Percentiles rank a stretch among this genome's conserved stretches.
Conservation (phyloP, 2,797 vertebrate genomes). For the Sciurus carolinensis region DNA sequence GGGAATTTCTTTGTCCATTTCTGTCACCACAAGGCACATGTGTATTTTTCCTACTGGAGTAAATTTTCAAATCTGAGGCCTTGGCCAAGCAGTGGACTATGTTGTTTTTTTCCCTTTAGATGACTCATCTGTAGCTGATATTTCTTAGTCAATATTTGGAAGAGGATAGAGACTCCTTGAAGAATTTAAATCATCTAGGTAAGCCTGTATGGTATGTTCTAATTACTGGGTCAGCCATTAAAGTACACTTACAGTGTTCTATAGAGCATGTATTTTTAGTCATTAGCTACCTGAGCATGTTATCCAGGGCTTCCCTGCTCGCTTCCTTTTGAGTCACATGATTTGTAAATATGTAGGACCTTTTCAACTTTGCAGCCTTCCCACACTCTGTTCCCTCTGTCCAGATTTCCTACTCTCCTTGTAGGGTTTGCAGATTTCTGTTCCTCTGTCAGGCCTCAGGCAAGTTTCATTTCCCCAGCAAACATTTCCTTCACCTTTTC, state of each 20-base stretch:
- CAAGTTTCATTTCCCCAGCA: not conserved
- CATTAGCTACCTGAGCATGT: not conserved
- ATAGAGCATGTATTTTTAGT: not conserved
- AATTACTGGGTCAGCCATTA: not conserved
- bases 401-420: not conserved
- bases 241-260: not conserved
- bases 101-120: not conserved
- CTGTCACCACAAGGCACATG: not conserved
- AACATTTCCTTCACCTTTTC: not conserved
- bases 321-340: not conserved
- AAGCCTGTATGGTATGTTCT: not conserved
- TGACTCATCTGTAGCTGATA: not conserved
- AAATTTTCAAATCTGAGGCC: too few relatives aligned
- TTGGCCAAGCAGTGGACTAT: too few relatives aligned
- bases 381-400: not conserved
- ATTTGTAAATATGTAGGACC: not conserved
- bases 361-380: not conserved
- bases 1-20: not conserved
- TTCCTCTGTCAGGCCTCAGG: not conserved
- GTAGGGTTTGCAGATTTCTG: not conserved
- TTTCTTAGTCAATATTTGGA: not conserved
- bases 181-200: not conserved
- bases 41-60: not conserved
- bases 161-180: not conserved
- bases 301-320: not conserved